Evolutionary conservation across 2,888 invertebrate species (phyloP), one percentile per base, ranked within the genome.

Genomic region (Eristalis arbustorum): DNA sequence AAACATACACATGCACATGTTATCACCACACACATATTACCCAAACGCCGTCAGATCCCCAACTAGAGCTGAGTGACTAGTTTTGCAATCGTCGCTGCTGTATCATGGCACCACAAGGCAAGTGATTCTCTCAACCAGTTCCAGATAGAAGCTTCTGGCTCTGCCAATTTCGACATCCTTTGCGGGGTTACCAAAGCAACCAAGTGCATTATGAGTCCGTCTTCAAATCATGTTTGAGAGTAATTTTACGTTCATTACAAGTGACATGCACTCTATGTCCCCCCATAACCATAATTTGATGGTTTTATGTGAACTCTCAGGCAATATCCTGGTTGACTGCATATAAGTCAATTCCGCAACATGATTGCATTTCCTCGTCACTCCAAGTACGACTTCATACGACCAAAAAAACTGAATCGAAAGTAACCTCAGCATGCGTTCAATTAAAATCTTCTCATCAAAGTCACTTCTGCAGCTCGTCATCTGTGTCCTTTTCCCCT

Each of bases 401-500:
- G 37, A 37, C 37, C 8, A 8, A 18, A 25, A n/a, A 49, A 49
- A 49, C 8, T 49, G 49, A 18, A 8, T 1, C 6, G 49, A 49
- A 49, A 49, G 6, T 49, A 34, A 34, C 34, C 1, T 67, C 59
- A 61, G 66, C 42, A 67, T 67, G 14, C 31, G 49, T 62, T 76
- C 61, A 68, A 68, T 76, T 68, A 68, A 18, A 62, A 62, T 22
- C 61, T 34, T 18, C 49, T 67, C 49, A 68, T 62, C 61, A 62
- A 49, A 68, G 31, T 37, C 42, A n/a, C 34, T 68, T 62, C 49
- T 49, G 13, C 61, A 61, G 34, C 37, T 66, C 64, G 13, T 13
- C 59, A 18, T 28, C 25, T 8, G 49, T 49, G 49, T 18, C 13
- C 34, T 13, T 6, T 67, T 61, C 40, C 25, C 28, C 18, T 74